These are phyloP conservation scores for Diplosoma virens DNA, from an alignment of 23 tunicate genomes.

Conservation along the genomic window DNA sequence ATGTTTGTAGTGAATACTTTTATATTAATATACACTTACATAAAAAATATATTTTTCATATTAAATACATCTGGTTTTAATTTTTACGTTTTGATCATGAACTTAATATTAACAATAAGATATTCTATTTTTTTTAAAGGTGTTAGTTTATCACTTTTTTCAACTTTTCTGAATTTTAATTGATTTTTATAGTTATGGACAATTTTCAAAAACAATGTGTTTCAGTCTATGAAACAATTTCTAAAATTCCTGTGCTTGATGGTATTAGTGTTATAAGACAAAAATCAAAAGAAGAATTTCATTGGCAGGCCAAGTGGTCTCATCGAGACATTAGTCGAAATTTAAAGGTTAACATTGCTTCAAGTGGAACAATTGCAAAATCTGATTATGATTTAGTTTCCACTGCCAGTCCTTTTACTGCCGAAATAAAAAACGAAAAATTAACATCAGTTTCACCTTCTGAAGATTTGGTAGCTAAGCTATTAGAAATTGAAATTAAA, in stretches of 20 bases:
- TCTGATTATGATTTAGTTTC: not conserved
- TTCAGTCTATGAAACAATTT: constrained; percentile 22
- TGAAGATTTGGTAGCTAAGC: constrained; percentile 27
- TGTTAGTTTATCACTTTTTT: too few species aligned
- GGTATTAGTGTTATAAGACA: constrained; percentile 1
- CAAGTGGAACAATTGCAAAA: constrained; percentile 5
- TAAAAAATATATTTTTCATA: too few species aligned
- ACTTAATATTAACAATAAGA: too few species aligned
- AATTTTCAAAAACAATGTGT: constrained; percentile 33
- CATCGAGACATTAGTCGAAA: constrained; percentile 65
- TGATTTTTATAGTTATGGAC: constrained; percentile 4
- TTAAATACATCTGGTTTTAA: too few species aligned
- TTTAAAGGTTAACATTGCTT: constrained; percentile 14
- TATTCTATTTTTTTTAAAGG: too few species aligned
- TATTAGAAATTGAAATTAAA: constrained; percentile 42
- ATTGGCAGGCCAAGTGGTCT: constrained; percentile 58
- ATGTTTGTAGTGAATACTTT: too few species aligned
- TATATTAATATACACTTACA: too few species aligned
- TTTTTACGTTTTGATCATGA: too few species aligned
- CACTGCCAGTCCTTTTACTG: constrained; percentile 7
- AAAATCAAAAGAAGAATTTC: not conserved
- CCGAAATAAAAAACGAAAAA: constrained; percentile 50
- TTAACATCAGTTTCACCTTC: constrained; percentile 27
- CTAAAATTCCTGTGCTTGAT: constrained; percentile 29
- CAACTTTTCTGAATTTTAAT: not conserved